A percentile compares a stretch with the other conserved stretches of the same genome.
Evolutionary conservation across 2,797 vertebrate species (phyloP).

Genomic region (Potorous gilbertii): DNA sequence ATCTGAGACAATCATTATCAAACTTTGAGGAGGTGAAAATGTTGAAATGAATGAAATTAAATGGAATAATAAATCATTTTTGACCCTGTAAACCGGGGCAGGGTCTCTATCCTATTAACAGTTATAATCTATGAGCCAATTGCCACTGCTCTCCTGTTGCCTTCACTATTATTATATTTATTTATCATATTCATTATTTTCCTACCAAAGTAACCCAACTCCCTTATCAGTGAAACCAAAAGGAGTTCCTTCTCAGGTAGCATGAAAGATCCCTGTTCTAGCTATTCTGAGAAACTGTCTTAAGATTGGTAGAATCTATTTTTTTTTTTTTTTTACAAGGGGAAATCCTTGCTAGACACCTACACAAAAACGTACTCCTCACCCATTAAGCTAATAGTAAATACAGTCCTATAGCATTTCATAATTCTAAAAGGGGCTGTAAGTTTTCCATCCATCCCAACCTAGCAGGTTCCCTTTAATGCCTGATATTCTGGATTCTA

Average conservation of each 20-base stretch:
- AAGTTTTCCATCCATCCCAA: not conserved
- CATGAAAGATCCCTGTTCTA: not conserved
- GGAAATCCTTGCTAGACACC: not conserved
- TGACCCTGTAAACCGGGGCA: not conserved
- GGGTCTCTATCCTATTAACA: not conserved
- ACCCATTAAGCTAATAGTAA: not conserved
- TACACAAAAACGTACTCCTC: not conserved
- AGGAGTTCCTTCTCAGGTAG: not conserved
- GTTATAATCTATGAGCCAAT: not conserved
- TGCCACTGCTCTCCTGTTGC: not conserved
- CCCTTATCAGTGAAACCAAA: not conserved
- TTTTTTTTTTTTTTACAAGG: conserved; percentile 25
- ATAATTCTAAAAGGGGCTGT: not conserved
- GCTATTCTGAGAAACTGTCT: not conserved
- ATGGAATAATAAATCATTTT: not conserved
- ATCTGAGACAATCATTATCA: not conserved
- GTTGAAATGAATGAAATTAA: not conserved
- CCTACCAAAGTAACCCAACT: not conserved
- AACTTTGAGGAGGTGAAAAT: not conserved
- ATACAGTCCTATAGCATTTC: not conserved
- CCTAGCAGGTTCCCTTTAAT: not conserved
- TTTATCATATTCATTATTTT: not conserved
- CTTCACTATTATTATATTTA: not conserved
- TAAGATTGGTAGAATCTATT: not conserved
- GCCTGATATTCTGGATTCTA: not conserved